These are phyloP conservation scores for Heterotis niloticus DNA, from an alignment of 2,113 vertebrate genomes.

Conservation along the genomic window DNA sequence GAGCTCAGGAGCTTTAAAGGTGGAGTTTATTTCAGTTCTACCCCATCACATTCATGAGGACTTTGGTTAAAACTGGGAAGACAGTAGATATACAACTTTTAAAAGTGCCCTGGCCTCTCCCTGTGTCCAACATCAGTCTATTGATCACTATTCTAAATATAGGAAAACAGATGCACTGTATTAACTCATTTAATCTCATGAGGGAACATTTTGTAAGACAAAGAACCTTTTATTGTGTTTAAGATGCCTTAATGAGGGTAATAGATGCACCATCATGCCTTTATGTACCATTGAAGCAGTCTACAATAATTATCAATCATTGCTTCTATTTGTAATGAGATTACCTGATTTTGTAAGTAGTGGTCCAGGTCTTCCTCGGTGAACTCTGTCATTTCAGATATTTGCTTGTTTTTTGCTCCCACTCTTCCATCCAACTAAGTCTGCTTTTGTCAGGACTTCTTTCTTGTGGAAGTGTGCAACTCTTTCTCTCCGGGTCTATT, in stretches of 20 bases:
- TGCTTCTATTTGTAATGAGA: neutral
- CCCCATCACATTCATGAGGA: neutral
- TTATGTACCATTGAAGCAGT: too few species aligned
- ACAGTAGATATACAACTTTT: neutral
- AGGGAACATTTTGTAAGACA: too few species aligned
- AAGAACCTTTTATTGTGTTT: too few species aligned
- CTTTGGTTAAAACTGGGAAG: neutral
- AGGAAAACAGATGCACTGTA: too few species aligned
- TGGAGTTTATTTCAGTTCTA: neutral
- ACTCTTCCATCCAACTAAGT: neutral
- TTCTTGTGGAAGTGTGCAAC: neutral
- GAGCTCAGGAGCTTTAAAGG: neutral
- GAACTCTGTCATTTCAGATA: conserved; percentile 61
- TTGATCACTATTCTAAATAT: too few species aligned
- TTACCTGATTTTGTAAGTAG: conserved; percentile 63
- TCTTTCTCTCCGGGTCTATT: neutral
- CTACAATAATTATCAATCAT: too few species aligned
- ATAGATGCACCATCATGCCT: too few species aligned
- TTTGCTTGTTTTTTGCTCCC: conserved; percentile 25
- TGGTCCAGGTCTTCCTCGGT: conserved; percentile 58
- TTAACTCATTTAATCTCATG: too few species aligned
- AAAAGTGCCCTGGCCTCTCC: neutral
- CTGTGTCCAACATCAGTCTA: neutral
- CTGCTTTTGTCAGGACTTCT: neutral
- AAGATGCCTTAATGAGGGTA: too few species aligned